phyloP scores from a whole-genome alignment of 1,140 invertebrate species.

The Megalonaias nervosa region DNA sequence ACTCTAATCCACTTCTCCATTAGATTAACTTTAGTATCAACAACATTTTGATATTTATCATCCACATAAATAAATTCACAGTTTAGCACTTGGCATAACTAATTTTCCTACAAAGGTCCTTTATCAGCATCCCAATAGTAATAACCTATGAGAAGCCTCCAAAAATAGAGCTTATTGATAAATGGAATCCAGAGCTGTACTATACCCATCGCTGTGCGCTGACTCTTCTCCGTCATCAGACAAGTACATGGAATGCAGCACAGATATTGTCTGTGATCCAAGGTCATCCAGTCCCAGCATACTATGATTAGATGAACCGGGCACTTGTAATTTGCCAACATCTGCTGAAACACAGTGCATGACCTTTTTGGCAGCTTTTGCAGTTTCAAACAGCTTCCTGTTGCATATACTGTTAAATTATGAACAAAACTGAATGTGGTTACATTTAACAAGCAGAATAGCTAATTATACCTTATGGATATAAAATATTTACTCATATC shows the following conservation, averaged over 20 bases:
- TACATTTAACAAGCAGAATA: too few relatives aligned
- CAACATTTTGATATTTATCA: too few relatives aligned
- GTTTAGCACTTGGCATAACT: too few relatives aligned
- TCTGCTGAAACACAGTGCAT: constrained; percentile 19
- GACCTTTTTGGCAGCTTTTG: constrained; percentile 59
- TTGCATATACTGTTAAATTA: constrained; percentile 54
- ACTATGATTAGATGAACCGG: constrained; percentile 34
- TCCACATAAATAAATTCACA: too few relatives aligned
- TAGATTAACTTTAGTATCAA: too few relatives aligned
- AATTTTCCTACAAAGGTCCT: too few relatives aligned
- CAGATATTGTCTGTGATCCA: constrained; percentile 35
- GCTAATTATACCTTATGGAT: too few relatives aligned
- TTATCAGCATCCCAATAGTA: too few relatives aligned
- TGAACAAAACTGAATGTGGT: too few relatives aligned
- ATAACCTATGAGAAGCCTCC: neutral
- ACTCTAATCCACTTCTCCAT: too few relatives aligned
- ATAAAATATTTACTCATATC: too few relatives aligned
- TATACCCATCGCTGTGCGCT: constrained; percentile 49
- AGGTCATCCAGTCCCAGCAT: constrained; percentile 23
- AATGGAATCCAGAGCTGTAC: constrained; percentile 63
- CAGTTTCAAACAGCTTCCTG: constrained; percentile 69
- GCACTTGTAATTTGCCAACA: constrained; percentile 5
- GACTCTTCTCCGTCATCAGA: constrained; percentile 58
- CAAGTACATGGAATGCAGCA: constrained; percentile 56
- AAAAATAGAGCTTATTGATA: constrained; percentile 52